Percentiles rank a stretch among this genome's conserved stretches.
These are phyloP conservation scores for Brachypalpus laphriformis DNA, from an alignment of 2,888 invertebrate genomes.

Conservation along the genomic window DNA sequence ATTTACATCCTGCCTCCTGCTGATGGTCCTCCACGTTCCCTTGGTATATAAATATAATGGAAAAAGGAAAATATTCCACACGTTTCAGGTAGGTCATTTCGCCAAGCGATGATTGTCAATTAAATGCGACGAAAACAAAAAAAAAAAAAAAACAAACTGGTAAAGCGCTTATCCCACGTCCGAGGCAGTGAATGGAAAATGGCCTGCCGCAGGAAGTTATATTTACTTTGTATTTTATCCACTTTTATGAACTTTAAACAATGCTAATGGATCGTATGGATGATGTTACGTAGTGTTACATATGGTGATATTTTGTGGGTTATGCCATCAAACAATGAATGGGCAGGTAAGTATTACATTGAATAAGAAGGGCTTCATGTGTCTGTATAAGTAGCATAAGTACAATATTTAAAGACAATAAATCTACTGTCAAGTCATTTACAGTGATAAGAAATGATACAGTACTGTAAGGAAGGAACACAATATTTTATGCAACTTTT, in stretches of 20 bases:
- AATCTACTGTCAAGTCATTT: too few relatives aligned
- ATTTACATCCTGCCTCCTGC: conserved; percentile 10
- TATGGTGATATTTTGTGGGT: conserved; percentile 1
- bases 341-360: neutral
- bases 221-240: conserved; percentile 30
- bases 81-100: conserved; percentile 42
- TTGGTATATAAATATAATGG: neutral
- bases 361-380: too few relatives aligned
- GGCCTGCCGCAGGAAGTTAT: neutral
- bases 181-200: conserved; percentile 32
- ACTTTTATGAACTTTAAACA: conserved; percentile 32
- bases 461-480: too few relatives aligned
- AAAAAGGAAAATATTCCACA: conserved; percentile 10
- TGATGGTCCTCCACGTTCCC: conserved; percentile 13
- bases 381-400: too few relatives aligned
- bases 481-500: too few relatives aligned
- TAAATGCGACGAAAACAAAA: conserved; percentile 21
- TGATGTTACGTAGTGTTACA: conserved; percentile 13
- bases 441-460: too few relatives aligned
- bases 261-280: conserved; percentile 36
- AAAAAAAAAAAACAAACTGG: neutral
- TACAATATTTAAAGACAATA: too few relatives aligned
- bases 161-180: conserved; percentile 3
- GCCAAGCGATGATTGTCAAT: conserved; percentile 51
- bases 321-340: neutral